Conservation (phyloP, 2,797 vertebrate genomes). For the Rhinoraja longicauda region DNA sequence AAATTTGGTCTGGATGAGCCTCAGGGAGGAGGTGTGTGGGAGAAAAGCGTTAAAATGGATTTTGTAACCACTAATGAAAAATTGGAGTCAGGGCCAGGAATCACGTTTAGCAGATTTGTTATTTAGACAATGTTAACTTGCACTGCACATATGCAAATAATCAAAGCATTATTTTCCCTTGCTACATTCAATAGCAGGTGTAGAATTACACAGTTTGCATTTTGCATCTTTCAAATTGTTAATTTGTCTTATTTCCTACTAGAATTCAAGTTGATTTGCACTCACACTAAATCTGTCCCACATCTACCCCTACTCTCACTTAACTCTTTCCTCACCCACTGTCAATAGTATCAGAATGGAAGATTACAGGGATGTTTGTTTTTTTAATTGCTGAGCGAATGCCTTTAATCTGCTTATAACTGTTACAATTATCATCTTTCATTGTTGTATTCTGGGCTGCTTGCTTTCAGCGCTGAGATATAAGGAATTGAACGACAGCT, state of each 20-base stretch:
- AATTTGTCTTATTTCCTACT: conserved; percentile 15
- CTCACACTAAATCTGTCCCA: not conserved
- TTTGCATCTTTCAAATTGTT: conserved; percentile 14
- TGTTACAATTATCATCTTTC: conserved; percentile 14
- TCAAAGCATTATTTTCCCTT: conserved; percentile 50
- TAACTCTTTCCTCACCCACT: not conserved
- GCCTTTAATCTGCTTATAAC: not conserved
- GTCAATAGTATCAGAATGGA: not conserved
- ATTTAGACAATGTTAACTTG: conserved; percentile 49
- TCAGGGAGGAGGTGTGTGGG: conserved; percentile 50
- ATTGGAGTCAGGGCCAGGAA: conserved; percentile 47
- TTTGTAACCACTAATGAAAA: conserved; percentile 53
- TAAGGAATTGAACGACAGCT: not conserved
- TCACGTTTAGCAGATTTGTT: conserved; percentile 50
- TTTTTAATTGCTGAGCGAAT: not conserved
- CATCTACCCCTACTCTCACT: not conserved
- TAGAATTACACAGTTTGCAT: conserved; percentile 44
- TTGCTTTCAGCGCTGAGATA: not conserved
- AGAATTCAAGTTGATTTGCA: not conserved
- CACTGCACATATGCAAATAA: conserved; percentile 47
- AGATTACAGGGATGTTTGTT: not conserved
- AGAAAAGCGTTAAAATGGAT: conserved; percentile 56
- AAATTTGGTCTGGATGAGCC: conserved; percentile 53
- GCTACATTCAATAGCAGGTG: conserved; percentile 49
- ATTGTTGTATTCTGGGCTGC: not conserved